These are phyloP conservation scores for Passerina amoena DNA, from an alignment of 2,113 vertebrate species.

Conservation along the genomic window DNA sequence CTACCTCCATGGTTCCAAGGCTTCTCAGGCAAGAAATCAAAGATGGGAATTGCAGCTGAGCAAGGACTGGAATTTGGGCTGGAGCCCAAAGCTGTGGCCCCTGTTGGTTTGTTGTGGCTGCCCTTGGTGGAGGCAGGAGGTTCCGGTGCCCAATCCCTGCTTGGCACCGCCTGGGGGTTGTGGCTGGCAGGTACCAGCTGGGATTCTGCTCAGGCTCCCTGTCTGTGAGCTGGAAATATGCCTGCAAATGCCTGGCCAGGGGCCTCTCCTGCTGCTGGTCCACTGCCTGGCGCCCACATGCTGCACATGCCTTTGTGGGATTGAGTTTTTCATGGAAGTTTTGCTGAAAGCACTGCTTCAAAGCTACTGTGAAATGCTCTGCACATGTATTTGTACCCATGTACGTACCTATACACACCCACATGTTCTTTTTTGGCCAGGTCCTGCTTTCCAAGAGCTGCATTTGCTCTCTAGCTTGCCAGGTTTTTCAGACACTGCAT, in stretches of 20 bases:
- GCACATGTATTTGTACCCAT: not conserved
- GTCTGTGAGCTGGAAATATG: not conserved
- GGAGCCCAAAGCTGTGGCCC: not conserved
- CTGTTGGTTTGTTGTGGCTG: not conserved
- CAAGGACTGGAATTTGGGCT: not conserved
- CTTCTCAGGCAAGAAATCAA: not conserved
- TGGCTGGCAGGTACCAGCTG: not conserved
- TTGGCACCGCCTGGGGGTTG: not conserved
- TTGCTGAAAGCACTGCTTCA: not conserved
- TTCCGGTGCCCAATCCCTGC: accelerated
- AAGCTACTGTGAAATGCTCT: not conserved
- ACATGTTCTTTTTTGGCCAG: not conserved
- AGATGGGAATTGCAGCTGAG: not conserved
- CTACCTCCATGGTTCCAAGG: not conserved
- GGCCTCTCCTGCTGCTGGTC: not conserved
- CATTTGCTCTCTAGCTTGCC: not conserved
- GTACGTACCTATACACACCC: not conserved
- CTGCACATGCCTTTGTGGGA: not conserved
- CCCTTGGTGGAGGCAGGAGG: not conserved
- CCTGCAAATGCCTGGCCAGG: not conserved
- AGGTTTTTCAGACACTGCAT: not conserved
- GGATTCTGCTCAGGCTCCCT: not conserved
- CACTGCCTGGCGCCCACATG: not conserved
- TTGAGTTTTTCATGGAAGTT: not conserved
- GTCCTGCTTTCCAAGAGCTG: not conserved